Base-by-base conservation (phyloP, 1,140 invertebrate species). In the Ladona fulva region DNA sequence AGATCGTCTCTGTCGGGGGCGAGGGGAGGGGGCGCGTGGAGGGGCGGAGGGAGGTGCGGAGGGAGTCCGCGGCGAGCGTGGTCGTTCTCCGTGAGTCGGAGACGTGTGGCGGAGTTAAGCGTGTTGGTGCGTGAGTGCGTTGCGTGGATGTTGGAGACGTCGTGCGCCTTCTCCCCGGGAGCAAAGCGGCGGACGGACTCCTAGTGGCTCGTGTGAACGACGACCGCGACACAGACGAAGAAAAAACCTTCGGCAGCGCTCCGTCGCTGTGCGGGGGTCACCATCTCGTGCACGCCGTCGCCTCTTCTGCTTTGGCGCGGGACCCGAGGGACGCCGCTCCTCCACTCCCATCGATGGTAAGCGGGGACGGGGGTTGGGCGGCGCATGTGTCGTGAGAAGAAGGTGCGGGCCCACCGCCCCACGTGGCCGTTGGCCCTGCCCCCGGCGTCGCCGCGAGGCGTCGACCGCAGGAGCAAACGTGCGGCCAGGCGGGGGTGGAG, bases 361-460 rank as follows among this genome's bases (percentile, higher is more conserved):
- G 52, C 52, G n/a, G 52, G 52, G 52, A 66, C 16, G 52, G 52
- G n/a, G 16, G 52, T 66, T 66, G 52, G 14, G 14, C 52, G 52
- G 52, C 52, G 52, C 52, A 66, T 66, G 52, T 66, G 52, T 66
- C 5, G 14, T 66, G 52, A 66, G 52, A 22, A 37, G 29, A 37
- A 37, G 29, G 29, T 37, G 16, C 3, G 52, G 52, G 52, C 52
- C 52, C 52, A 5, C 52, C 52, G 52, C 52, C 52, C 52, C 52
- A 66, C 52, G 52, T 66, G 52, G 52, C 52, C 52, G 52, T 66
- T 66, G 52, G 52, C 52, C 52, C 52, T 66, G 52, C 52, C 52
- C 52, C 52, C 52, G 52, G 52, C 16, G 52, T 19, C 44, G n/a
- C n/a, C n/a, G n/a, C n/a, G n/a, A n/a, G n/a, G n/a, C n/a, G n/a